Evolutionary conservation across 2,797 vertebrate genomes (phyloP).

Genomic region (Manis javanica): DNA sequence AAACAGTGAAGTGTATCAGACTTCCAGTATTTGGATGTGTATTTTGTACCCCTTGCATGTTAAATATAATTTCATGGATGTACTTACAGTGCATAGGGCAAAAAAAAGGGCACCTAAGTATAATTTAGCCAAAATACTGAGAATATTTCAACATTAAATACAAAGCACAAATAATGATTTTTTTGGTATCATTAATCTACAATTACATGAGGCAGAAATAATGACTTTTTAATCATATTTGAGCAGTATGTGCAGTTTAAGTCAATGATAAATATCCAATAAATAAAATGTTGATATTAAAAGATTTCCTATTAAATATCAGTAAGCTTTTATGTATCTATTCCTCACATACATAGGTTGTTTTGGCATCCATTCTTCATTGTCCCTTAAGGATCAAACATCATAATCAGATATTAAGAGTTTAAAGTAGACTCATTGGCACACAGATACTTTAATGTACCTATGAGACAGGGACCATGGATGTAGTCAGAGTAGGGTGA

Average conservation of each 20-base stretch:
- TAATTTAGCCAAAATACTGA: slow-evolving; percentile 9
- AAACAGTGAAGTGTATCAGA: background rate
- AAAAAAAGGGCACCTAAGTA: background rate
- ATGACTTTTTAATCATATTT: background rate
- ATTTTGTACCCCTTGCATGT: background rate
- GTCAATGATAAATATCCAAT: background rate
- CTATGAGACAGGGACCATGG: background rate
- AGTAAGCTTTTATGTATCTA: background rate
- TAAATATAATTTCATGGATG: background rate
- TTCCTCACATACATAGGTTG: background rate
- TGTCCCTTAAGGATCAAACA: background rate
- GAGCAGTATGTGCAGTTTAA: background rate
- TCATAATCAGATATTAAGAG: background rate
- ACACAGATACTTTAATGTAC: background rate
- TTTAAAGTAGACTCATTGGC: background rate
- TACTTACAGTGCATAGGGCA: background rate
- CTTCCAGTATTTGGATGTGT: background rate
- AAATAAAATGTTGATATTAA: slow-evolving; percentile 10
- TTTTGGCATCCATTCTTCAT: background rate
- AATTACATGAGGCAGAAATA: background rate
- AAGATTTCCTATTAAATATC: background rate
- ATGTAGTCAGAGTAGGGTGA: no score
- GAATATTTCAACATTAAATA: slow-evolving; percentile 8
- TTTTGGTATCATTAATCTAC: background rate
- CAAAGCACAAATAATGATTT: slow-evolving; percentile 18